Conservation (phyloP, 1,140 invertebrate genomes). For the Nasonia vitripennis region DNA sequence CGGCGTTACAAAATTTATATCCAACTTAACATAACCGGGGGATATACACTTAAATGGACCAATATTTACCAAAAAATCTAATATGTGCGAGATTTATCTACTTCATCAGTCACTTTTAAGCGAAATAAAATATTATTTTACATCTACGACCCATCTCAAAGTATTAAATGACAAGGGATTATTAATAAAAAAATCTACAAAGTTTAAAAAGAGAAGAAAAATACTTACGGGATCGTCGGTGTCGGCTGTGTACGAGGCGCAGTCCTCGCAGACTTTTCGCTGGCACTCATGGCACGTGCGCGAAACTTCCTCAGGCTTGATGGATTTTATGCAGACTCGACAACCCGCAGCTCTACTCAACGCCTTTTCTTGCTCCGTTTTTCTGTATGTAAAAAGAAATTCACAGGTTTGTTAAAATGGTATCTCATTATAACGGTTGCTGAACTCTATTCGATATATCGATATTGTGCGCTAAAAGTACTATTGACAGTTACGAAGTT, state of each 20-base stretch:
- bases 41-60: too few relatives aligned
- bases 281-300: conserved; percentile 91
- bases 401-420: not conserved
- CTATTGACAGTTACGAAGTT: too few relatives aligned
- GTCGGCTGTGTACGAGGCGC: conserved; percentile 89
- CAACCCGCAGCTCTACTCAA: conserved; percentile 85
- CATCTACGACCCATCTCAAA: not conserved
- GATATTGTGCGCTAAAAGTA: too few relatives aligned
- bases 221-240: conserved; percentile 85
- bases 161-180: not conserved
- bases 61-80: too few relatives aligned
- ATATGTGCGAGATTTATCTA: too few relatives aligned
- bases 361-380: conserved; percentile 82
- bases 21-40: too few relatives aligned
- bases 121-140: too few relatives aligned
- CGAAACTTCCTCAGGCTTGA: conserved; percentile 89
- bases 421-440: too few relatives aligned
- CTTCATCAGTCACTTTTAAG: too few relatives aligned
- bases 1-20: too few relatives aligned
- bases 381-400: conserved; percentile 62
- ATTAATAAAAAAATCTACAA: not conserved
- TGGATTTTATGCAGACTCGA: conserved; percentile 89
- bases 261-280: conserved; percentile 93
- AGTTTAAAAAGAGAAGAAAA: not conserved
- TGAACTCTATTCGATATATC: too few relatives aligned